phyloP scores from a whole-genome alignment of 1,140 invertebrate species.

The Drosophila ohnishii region DNA sequence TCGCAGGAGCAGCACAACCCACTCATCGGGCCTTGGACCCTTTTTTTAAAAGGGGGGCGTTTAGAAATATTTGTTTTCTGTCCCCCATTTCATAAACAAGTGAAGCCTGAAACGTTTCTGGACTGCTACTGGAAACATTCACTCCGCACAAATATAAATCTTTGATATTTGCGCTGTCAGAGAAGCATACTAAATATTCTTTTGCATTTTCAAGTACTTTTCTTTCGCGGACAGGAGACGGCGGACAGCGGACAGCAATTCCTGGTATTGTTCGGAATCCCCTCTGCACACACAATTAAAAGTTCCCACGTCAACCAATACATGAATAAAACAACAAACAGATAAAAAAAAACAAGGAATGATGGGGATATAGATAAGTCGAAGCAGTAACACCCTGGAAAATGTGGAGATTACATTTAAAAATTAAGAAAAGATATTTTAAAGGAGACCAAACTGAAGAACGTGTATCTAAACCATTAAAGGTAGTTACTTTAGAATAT shows the following conservation, averaged over 20 bases:
- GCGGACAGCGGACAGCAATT: constrained; percentile 42
- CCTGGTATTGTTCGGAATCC: constrained; percentile 58
- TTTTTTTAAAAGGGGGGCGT: neutral
- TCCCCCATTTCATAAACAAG: constrained; percentile 44
- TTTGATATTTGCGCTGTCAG: constrained; percentile 72
- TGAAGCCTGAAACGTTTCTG: constrained; percentile 57
- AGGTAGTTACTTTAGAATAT: too few relatives aligned
- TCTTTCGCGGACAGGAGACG: neutral
- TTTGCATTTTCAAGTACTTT: constrained; percentile 62
- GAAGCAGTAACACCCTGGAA: constrained; percentile 1
- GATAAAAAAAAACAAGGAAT: neutral
- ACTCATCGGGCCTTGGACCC: neutral
- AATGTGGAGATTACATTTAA: neutral
- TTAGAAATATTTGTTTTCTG: constrained; percentile 29
- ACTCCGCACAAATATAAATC: constrained; percentile 54
- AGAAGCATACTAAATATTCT: constrained; percentile 72
- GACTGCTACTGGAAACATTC: constrained; percentile 9
- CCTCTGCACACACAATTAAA: constrained; percentile 66
- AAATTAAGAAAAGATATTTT: neutral
- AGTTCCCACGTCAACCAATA: constrained; percentile 68
- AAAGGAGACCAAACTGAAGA: too few relatives aligned
- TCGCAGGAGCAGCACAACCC: constrained; percentile 32
- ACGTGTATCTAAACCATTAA: neutral
- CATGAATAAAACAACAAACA: constrained; percentile 72
- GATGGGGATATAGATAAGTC: neutral